Evolutionary conservation across 2,888 invertebrate genomes (phyloP), one percentile per base, ranked within the genome.

Genomic region (Eucriotettix oculatus): DNA sequence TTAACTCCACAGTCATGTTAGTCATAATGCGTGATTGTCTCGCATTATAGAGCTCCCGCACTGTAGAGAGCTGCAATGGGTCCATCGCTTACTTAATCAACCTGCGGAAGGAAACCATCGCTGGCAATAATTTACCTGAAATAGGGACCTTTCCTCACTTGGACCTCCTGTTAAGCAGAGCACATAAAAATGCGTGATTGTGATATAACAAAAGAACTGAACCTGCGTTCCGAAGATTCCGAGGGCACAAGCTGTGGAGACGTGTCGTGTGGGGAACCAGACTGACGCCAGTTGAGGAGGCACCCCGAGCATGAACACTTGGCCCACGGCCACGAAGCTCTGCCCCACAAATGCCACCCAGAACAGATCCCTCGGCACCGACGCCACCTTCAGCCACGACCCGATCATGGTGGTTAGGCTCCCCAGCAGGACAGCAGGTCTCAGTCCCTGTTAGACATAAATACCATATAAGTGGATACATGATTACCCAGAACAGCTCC

Each of bases 361-460:
- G 78, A 95, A 98, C 69, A 86, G 79, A 69, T 90, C 86, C 9
- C 88, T 90, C 10, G 82, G 77, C 53, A 93, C 87, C 7, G 94
- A 90, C 67, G 87, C 85, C 60, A 95, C 88, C 77, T 94, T 94
- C 64, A 94, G 79, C 92, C 92, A 96, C 0, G 98, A 85, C 1
- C 93, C 98, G 1, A 84, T 68, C 65, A 90, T 87, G 48, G 95
- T 98, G 7, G 93, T 92, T 63, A 85, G 75, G 0, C 90, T 83
- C 9, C 95, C 95, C 12, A n/a, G 12, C 12, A 48, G 48, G 48
- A 48, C 9, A 12, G 48, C 12, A 12, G n/a, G n/a, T n/a, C 48
- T 12, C n/a, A 48, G 48, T 12, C 48, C 48, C 48, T 48, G 48
- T 29, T 29, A 29, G 29, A 29, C 2, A 29, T 29, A 7, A 29